Base-by-base conservation (phyloP, 2,888 invertebrate species). In the Smittia aterrima region DNA sequence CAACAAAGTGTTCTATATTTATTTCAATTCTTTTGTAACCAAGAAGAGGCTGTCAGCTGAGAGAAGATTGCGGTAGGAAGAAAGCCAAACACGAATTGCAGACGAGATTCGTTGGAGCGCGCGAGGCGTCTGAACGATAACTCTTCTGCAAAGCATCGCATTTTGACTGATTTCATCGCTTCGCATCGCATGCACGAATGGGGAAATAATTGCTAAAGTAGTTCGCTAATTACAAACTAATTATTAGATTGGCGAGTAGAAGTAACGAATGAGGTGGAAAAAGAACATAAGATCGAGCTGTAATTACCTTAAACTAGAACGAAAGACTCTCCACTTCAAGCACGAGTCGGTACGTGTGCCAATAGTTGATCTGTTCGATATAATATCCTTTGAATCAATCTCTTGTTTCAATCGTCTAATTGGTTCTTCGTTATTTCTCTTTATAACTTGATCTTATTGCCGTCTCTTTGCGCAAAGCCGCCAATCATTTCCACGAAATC, bases 281-380 rank as follows among this genome's bases (percentile, higher is more conserved):
- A 58, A 58, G 58, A 58, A 58, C 47, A 47, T 47, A 13, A n/a
- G 11, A n/a, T 47, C 16, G 18, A 67, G 41, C 6, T 47, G 13
- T 22, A 67, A 67, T 67, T 67, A 67, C 67, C 67, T 67, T 67
- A 38, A 66, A 66, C 40, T 66, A 66, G 66, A 66, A 66, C 66
- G 13, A 66, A 32, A 16, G 66, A 25, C 18, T 32, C 27, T 27
- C 40, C 41, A 24, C 18, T 18, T 18, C 3, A 22, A 58, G 58
- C 67, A 67, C 67, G 41, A 41, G 66, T 40, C 22, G 9, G 41
- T 67, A 67, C 67, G 67, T 67, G 67, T 66, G 66, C 38, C 22
- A n/a, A 66, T 40, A 13, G 47, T 47, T 47, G 3, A 1, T 18
- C 18, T 18, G 20, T 58, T 58, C 18, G 20, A 58, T 20, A 38